A percentile compares a stretch with the other conserved stretches of the same genome.
These are phyloP conservation scores for Plebejus argus DNA, from an alignment of 2,888 invertebrate genomes.

Conservation along the genomic window DNA sequence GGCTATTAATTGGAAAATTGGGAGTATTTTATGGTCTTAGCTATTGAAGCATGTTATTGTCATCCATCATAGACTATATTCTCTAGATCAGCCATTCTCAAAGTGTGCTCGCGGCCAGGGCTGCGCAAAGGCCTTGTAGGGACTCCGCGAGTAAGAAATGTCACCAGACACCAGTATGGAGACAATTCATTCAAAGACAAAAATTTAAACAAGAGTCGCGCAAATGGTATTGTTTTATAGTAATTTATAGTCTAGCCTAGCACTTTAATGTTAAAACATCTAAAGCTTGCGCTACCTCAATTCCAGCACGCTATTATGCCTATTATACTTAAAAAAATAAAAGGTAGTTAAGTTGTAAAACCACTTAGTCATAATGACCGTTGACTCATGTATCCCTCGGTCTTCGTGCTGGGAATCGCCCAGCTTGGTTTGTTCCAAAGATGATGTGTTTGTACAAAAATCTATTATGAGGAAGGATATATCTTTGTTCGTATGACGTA, in stretches of 20 bases:
- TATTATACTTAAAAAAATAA: background rate
- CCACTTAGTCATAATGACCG: slow-evolving; percentile 1
- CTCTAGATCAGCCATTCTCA: too few relatives aligned
- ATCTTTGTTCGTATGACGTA: background rate
- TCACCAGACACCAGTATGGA: too few relatives aligned
- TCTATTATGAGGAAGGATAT: background rate
- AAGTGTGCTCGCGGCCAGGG: too few relatives aligned
- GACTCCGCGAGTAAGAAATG: too few relatives aligned
- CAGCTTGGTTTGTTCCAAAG: slow-evolving; percentile 5
- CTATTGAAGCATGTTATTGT: too few relatives aligned
- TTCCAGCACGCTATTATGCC: background rate
- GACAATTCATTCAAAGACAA: too few relatives aligned
- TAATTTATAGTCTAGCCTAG: too few relatives aligned
- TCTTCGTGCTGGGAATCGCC: background rate
- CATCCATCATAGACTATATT: too few relatives aligned
- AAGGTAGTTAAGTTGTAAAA: slow-evolving; percentile 4
- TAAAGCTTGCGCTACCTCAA: background rate
- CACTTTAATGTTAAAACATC: background rate
- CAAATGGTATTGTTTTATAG: background rate
- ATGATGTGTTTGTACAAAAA: background rate
- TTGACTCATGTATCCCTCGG: background rate
- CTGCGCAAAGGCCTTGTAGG: too few relatives aligned
- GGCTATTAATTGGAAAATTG: too few relatives aligned
- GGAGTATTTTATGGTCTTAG: too few relatives aligned
- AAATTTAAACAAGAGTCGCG: too few relatives aligned